Evolutionary conservation across 1,140 invertebrate species (phyloP).

Genomic region (Matsumurasca onukii): DNA sequence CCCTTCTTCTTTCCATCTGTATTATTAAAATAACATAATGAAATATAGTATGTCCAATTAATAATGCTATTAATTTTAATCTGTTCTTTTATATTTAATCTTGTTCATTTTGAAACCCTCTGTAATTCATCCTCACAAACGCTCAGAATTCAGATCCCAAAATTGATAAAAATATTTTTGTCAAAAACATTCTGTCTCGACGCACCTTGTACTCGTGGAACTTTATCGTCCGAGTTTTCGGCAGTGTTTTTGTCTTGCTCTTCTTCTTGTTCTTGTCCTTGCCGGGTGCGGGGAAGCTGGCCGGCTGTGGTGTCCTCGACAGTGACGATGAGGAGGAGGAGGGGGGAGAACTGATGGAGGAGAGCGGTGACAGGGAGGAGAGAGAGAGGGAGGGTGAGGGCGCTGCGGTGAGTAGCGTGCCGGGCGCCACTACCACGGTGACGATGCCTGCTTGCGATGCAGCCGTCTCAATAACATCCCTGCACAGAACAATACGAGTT

Average conservation of each 20-base stretch:
- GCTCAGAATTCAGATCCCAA: too few species aligned
- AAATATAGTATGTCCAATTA: too few species aligned
- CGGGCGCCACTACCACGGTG: slow-evolving; percentile 50
- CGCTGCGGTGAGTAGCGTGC: slow-evolving; percentile 25
- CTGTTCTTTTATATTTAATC: too few species aligned
- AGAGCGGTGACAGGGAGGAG: slow-evolving; percentile 37
- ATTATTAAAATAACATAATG: too few species aligned
- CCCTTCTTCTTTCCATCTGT: too few species aligned
- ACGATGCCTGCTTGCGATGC: slow-evolving; percentile 66
- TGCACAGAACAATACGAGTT: too few species aligned
- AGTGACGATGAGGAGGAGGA: slow-evolving; percentile 41
- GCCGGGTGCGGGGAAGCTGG: slow-evolving; percentile 59
- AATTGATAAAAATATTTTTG: too few species aligned
- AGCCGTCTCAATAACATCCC: slow-evolving; percentile 61
- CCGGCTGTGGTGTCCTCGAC: slow-evolving; percentile 57
- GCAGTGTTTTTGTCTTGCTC: slow-evolving; percentile 75
- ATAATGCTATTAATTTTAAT: too few species aligned
- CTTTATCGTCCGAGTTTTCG: slow-evolving; percentile 90
- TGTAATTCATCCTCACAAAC: too few species aligned
- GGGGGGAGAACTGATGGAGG: slow-evolving; percentile 38
- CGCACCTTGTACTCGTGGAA: slow-evolving; percentile 94
- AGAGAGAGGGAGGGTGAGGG: slow-evolving; percentile 28
- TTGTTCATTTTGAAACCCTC: too few species aligned
- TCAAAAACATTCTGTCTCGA: background rate
- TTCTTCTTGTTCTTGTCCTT: slow-evolving; percentile 88